Percentiles rank a stretch among this genome's conserved stretches.
These are phyloP conservation scores for Chloroceryle inda DNA, from an alignment of 2,797 vertebrate species.

Conservation along the genomic window DNA sequence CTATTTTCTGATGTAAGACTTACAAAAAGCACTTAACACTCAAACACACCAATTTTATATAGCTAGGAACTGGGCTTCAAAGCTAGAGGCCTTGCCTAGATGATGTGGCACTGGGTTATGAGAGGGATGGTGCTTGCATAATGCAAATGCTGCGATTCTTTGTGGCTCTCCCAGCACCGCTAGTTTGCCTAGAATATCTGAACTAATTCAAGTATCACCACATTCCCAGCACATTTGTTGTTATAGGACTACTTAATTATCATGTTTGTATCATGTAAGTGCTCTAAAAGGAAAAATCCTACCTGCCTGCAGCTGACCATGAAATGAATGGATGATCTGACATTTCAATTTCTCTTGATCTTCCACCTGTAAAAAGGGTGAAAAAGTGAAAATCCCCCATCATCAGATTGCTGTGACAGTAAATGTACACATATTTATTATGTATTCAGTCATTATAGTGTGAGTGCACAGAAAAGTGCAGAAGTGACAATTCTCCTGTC, in stretches of 20 bases:
- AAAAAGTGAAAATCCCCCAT: neutral
- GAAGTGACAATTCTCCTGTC: neutral
- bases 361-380: neutral
- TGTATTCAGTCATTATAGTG: neutral
- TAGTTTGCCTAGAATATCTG: neutral
- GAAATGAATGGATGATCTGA: neutral
- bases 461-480: neutral
- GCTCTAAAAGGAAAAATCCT: neutral
- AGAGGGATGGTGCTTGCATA: accelerated
- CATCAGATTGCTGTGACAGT: neutral
- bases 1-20: neutral
- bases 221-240: neutral
- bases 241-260: neutral
- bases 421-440: neutral
- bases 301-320: neutral
- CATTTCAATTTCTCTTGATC: neutral
- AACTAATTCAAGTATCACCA: neutral
- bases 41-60: neutral
- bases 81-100: neutral
- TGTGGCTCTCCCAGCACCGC: neutral
- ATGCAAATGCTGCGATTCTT: neutral
- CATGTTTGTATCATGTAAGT: neutral
- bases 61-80: neutral
- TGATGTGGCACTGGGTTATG: neutral
- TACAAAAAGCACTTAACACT: neutral